Percentiles rank a stretch among this genome's conserved stretches.
Evolutionary conservation across 2,797 vertebrate genomes (phyloP).

Genomic region (Notolabrus celidotus): DNA sequence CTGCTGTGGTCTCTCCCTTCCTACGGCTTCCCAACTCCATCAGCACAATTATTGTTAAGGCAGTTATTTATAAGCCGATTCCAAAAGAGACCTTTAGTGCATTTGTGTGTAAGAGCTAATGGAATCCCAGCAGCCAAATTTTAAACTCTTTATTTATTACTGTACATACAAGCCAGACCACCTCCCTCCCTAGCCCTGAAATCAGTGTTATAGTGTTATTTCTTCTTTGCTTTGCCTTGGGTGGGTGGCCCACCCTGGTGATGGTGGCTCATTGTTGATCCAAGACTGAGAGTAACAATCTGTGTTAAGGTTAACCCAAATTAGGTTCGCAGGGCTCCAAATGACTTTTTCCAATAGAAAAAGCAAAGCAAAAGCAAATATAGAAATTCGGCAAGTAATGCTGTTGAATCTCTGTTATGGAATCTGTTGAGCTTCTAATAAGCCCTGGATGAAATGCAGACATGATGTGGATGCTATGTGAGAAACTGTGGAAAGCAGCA

Average conservation of each 20-base stretch:
- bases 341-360: conserved; percentile 62
- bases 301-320: conserved; percentile 63
- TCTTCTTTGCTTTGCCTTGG: conserved; percentile 21
- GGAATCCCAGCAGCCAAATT: conserved; percentile 37
- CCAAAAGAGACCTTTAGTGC: conserved; percentile 6
- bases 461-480: conserved; percentile 74
- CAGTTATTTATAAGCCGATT: conserved; percentile 19
- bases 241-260: conserved; percentile 49
- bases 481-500: conserved; percentile 80
- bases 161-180: conserved; percentile 27
- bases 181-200: conserved; percentile 15
- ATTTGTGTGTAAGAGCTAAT: conserved; percentile 23
- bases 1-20: not conserved
- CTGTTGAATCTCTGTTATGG: conserved; percentile 67
- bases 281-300: conserved; percentile 54
- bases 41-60: not conserved
- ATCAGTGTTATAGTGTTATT: conserved; percentile 24
- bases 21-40: not conserved
- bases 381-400: conserved; percentile 54
- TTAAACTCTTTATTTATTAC: conserved; percentile 49
- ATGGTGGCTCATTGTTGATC: conserved; percentile 30
- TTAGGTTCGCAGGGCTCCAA: conserved; percentile 58
- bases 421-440: conserved; percentile 74
- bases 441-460: conserved; percentile 75
- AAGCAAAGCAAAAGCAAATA: conserved; percentile 61